Conservation (phyloP, 2,888 invertebrate species). For the Ischnura elegans region DNA sequence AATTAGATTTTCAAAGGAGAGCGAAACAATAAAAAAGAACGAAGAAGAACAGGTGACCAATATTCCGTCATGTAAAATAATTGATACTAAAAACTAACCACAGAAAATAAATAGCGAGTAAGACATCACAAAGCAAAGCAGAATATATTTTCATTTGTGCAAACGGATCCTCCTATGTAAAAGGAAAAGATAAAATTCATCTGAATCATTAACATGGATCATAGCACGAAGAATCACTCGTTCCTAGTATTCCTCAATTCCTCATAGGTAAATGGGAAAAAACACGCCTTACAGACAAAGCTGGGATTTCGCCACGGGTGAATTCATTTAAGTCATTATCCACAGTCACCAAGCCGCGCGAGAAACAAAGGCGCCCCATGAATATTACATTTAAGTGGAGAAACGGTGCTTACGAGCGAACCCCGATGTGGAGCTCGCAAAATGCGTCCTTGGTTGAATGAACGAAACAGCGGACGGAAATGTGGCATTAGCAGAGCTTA, state of each 20-base stretch:
- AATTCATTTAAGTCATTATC: background rate
- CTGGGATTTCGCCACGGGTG: background rate
- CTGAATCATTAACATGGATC: no score
- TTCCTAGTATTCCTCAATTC: background rate
- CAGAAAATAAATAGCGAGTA: no score
- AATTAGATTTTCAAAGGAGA: no score
- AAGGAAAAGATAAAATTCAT: no score
- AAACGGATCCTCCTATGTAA: no score
- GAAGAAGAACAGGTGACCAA: no score
- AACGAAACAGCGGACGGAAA: background rate
- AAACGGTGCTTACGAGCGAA: background rate
- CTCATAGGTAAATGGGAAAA: background rate
- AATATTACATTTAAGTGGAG: background rate
- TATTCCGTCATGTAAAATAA: no score
- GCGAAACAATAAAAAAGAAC: no score
- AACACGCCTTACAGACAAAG: background rate
- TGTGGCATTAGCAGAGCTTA: background rate
- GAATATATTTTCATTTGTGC: no score
- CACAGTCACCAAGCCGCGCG: background rate
- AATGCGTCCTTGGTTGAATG: background rate
- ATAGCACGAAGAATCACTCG: background rate
- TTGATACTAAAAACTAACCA: no score
- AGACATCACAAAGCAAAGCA: no score
- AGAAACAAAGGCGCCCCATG: conserved; percentile 3
- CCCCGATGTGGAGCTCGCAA: background rate